Base-by-base conservation (phyloP, 2,888 invertebrate species). In the Cerceris ruficornis region DNA sequence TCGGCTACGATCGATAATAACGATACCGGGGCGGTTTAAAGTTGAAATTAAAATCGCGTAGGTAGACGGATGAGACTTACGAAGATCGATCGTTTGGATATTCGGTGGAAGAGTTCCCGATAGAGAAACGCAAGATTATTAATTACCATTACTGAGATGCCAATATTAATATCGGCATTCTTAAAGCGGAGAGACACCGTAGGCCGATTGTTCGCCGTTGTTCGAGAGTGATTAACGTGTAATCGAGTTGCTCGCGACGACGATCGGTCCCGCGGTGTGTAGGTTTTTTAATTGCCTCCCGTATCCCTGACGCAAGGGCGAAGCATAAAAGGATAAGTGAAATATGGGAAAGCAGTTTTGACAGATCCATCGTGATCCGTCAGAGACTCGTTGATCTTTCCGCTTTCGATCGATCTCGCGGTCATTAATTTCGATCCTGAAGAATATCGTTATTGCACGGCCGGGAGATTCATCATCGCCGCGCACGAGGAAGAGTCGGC, bases 351-450 rank as follows among this genome's bases (percentile, higher is more conserved):
- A 55, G 55, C 55, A 9, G 55, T 55, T 28, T 28, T 28, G 28
- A 28, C 28, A 28, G 28, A 28, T 28, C 7, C 9, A 17, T 55
- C 55, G 8, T 11, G 55, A 55, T 17, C 55, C 55, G 17, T 55
- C 55, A 28, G 7, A 11, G 55, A 55, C 13, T 17, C 55, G 55
- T 55, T 9, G 17, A 55, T 55, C 55, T 55, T 15, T 55, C 55
- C 17, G 55, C 55, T 55, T 55, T 55, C 42, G 58, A 59, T 59
- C 58, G 42, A 59, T 59, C 58, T 74, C 43, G n/a, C 13, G 74
- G 49, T 78, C 77, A 81, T 82, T 82, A 82, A 84, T 82, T 75
- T 69, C 69, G 58, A 59, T 28, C 62, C 57, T 13, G 6, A 9
- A n/a, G 41, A 14, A 7, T 59, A 59, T 14, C n/a, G 13, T 59